phyloP scores from a whole-genome alignment of 2,113 vertebrate species.

The Rhinoderma darwinii region DNA sequence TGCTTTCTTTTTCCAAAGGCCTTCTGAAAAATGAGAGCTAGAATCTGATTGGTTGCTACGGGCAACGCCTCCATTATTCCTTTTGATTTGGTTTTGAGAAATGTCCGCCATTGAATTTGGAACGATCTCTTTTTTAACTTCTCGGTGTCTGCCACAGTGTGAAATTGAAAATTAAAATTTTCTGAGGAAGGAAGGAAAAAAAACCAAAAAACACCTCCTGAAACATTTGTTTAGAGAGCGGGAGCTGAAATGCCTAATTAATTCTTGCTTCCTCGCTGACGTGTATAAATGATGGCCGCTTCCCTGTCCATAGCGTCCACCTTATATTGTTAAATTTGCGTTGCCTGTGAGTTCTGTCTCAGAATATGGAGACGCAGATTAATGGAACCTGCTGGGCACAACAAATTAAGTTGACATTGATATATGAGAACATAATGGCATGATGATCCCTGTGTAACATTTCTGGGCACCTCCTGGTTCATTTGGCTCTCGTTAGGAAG shows the following conservation, averaged over 20 bases:
- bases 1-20: neutral
- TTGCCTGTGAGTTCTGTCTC: slow-evolving; percentile 78
- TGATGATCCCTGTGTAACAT: slow-evolving; percentile 79
- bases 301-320: slow-evolving; percentile 63
- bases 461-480: slow-evolving; percentile 81
- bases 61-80: neutral
- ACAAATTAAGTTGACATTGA: slow-evolving; percentile 98
- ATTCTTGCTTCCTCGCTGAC: slow-evolving; percentile 40
- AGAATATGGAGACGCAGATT: slow-evolving; percentile 93
- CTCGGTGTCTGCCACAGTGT: neutral
- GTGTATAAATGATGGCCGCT: slow-evolving; percentile 50
- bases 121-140: neutral
- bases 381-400: slow-evolving; percentile 94
- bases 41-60: neutral
- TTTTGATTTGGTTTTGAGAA: neutral
- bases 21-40: neutral
- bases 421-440: slow-evolving; percentile 87
- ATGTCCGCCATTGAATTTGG: neutral
- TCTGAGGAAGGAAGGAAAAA: neutral
- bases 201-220: neutral
- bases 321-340: slow-evolving; percentile 73
- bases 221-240: slow-evolving; percentile 38
- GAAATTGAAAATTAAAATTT: slow-evolving; percentile 16
- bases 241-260: slow-evolving; percentile 38
- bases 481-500: slow-evolving; percentile 89